Conservation (phyloP, 2,113 vertebrate genomes). For the Actenoides hombroni region DNA sequence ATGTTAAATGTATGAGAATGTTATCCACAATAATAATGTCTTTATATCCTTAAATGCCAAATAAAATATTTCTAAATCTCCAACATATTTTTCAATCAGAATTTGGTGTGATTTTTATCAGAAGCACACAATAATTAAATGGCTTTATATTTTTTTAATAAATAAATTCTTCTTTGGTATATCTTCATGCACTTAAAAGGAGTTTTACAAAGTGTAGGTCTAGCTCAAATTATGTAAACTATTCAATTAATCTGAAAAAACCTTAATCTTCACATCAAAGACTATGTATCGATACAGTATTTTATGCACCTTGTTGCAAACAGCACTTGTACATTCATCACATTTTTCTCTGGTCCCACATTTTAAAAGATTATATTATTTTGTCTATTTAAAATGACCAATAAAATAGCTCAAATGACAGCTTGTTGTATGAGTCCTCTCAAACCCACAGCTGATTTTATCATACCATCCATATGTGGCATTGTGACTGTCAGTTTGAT, state of each 20-base stretch:
- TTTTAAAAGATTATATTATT: not conserved
- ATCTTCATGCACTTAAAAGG: not conserved
- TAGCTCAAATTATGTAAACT: not conserved
- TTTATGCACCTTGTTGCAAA: not conserved
- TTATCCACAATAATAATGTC: not conserved
- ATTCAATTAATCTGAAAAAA: not conserved
- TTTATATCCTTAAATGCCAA: not conserved
- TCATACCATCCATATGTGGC: conserved; percentile 93
- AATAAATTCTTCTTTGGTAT: not conserved
- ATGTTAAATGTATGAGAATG: not conserved
- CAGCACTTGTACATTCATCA: not conserved
- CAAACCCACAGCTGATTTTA: not conserved
- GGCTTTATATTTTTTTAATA: not conserved
- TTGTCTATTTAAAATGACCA: not conserved
- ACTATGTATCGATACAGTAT: not conserved
- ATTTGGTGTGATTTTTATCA: not conserved
- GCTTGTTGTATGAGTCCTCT: not conserved
- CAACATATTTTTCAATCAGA: not conserved
- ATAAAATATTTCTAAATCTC: not conserved
- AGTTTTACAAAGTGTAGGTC: not conserved
- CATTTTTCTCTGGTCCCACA: not conserved
- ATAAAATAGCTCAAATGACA: not conserved
- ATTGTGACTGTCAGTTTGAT: conserved; percentile 92
- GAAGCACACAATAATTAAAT: not conserved
- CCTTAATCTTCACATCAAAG: not conserved